These are phyloP conservation scores for Pristionchus japonicus DNA, from an alignment of 2,888 invertebrate species.

Conservation along the genomic window DNA sequence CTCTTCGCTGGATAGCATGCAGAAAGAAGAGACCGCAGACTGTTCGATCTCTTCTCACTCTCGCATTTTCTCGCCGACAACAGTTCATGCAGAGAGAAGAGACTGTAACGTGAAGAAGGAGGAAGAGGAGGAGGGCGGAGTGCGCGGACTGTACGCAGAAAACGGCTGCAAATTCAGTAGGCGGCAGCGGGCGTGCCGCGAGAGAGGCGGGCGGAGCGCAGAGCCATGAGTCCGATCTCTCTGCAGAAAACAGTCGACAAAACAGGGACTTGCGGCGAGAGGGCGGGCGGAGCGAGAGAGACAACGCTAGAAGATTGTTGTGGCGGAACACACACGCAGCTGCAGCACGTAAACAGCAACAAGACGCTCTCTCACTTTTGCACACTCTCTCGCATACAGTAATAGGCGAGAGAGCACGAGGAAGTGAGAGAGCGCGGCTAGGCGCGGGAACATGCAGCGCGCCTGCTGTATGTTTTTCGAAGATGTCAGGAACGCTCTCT, in stretches of 20 bases:
- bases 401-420: background rate
- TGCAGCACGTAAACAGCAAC: background rate
- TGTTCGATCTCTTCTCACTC: too few relatives aligned
- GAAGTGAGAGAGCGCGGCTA: background rate
- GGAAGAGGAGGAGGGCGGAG: background rate
- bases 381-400: background rate
- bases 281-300: background rate
- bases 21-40: too few relatives aligned
- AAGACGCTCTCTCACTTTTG: background rate
- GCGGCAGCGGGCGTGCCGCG: background rate
- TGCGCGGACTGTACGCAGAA: background rate
- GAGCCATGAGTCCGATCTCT: background rate
- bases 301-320: background rate
- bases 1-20: too few relatives aligned
- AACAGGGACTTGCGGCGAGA: background rate
- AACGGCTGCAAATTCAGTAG: background rate
- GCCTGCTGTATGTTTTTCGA: conserved; percentile 2
- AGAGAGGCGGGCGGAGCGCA: background rate
- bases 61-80: too few relatives aligned
- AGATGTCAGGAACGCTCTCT: background rate
- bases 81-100: background rate
- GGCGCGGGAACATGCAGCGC: background rate
- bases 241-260: background rate
- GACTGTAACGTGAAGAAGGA: background rate
- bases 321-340: background rate